Evolutionary conservation across 1,140 invertebrate species (phyloP), one percentile per base, ranked within the genome.

Genomic region (Drosophila melanica): DNA sequence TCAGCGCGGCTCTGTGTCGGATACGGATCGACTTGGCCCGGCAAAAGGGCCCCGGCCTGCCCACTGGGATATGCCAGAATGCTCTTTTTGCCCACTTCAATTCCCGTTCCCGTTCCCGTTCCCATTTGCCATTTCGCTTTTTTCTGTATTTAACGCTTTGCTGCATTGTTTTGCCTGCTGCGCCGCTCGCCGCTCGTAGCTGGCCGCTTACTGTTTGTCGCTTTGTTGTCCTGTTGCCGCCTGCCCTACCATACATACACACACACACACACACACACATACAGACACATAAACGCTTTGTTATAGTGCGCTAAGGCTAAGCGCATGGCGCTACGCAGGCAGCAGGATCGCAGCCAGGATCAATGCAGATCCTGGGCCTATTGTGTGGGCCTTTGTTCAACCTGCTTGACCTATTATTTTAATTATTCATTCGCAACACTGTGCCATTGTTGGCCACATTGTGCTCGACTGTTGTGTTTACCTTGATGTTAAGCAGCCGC

Each of bases 341-440:
- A 54, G 10, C 39, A 11, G 18, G 14, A 30, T 45, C 60, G 35
- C 50, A 35, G 47, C 35, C 23, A 68, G 82, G 82, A 81, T 86
- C 82, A 89, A 76, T 58, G 47, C 50, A 71, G 79, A 82, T 81
- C 60, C 69, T 41, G 18, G 42, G 50, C 75, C 47, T 7, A 44
- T 44, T 58, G 55, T 80, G 77, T 75, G n/a, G n/a, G 16, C 53
- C 63, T 87, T 81, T 86, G 75, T 85, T 78, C 66, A 71, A 75
- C 67, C 75, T 48, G 70, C 82, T 87, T 86, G 79, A 86, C 82
- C 82, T 87, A 82, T 82, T 86, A 86, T 86, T 77, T 67, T 86
- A 86, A 86, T 86, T 86, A 86, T 86, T 82, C 72, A 79, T 79
- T 87, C 75, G 82, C 75, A 86, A 86, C 82, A 86, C 81, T 86